Evolutionary conservation across 2,797 vertebrate genomes (phyloP).

Genomic region (Sebastes oblongus): DNA sequence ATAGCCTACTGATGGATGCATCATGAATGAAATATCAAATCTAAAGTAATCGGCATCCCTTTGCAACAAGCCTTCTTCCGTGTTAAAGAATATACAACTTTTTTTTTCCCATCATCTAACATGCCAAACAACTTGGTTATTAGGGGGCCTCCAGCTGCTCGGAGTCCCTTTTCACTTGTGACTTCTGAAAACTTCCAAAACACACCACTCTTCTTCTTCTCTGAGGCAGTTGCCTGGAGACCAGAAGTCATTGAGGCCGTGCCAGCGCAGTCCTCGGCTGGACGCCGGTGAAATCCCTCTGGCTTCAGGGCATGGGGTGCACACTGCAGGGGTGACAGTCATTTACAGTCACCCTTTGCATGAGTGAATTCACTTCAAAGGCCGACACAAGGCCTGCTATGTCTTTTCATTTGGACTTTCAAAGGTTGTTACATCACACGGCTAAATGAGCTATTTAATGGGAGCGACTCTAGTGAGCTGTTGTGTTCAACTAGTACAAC

Average conservation of each 20-base stretch:
- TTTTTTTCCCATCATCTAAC: conserved; percentile 10
- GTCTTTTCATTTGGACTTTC: conserved; percentile 65
- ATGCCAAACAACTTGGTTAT: conserved; percentile 32
- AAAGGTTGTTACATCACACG: conserved; percentile 59
- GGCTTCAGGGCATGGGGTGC: conserved; percentile 63
- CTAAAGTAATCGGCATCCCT: too few species aligned
- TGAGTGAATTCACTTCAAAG: conserved; percentile 78
- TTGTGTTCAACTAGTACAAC: conserved; percentile 12
- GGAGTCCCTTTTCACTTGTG: conserved; percentile 56
- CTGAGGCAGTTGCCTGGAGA: conserved; percentile 74
- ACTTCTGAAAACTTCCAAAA: conserved; percentile 62
- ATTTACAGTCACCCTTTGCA: conserved; percentile 77
- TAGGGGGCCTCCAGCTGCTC: conserved; percentile 42
- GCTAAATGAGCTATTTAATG: conserved; percentile 54
- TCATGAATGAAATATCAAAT: not conserved
- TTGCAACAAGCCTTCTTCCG: not conserved
- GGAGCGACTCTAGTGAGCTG: conserved; percentile 7
- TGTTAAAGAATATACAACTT: not conserved
- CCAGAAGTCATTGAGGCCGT: conserved; percentile 73
- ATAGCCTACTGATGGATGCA: too few species aligned
- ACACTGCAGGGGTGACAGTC: conserved; percentile 68
- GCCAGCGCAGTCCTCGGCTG: conserved; percentile 63
- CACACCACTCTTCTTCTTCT: conserved; percentile 50
- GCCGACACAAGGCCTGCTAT: conserved; percentile 42
- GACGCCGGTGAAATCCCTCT: conserved; percentile 70